Evolutionary conservation across 2,797 vertebrate genomes (phyloP).

Genomic region (Eptatretus atami): DNA sequence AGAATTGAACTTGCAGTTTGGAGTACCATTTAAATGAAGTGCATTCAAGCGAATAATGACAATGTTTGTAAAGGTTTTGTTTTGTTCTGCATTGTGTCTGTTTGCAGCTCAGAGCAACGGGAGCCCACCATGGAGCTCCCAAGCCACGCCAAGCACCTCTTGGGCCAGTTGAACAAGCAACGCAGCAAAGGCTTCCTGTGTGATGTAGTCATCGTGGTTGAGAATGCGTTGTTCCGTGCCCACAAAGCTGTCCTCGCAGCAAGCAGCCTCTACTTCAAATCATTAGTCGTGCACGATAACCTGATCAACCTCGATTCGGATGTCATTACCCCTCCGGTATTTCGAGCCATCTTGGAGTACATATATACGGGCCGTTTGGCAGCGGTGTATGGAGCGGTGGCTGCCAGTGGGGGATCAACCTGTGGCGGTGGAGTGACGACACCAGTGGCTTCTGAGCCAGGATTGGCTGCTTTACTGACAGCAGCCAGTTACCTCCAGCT

Average conservation of each 20-base stretch:
- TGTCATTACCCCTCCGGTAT: conserved; percentile 95
- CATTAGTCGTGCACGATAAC: conserved; percentile 95
- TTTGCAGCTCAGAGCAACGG: too few species aligned
- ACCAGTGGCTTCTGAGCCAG: conserved; percentile 28
- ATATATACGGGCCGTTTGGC: conserved; percentile 83
- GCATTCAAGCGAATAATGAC: too few species aligned
- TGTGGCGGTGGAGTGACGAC: not conserved
- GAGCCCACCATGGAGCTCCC: conserved; percentile 57
- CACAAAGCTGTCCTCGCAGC: conserved; percentile 98
- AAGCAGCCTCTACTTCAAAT: conserved; percentile 98
- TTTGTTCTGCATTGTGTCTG: too few species aligned
- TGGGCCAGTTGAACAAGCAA: conserved; percentile 91
- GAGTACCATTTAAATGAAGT: too few species aligned
- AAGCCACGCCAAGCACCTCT: conserved; percentile 92
- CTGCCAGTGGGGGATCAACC: not conserved
- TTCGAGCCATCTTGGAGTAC: conserved; percentile 90
- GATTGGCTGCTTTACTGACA: conserved; percentile 56
- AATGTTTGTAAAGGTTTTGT: too few species aligned
- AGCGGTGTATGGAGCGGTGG: conserved; percentile 15
- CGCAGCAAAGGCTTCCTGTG: conserved; percentile 96
- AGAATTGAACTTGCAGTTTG: too few species aligned
- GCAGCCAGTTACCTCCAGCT: conserved; percentile 95
- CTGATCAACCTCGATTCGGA: conserved; percentile 96
- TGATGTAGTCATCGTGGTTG: conserved; percentile 98
- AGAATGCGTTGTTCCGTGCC: conserved; percentile 90